Conservation (phyloP, 2,113 vertebrate genomes). For the Stomatorhinus ivindoensis region DNA sequence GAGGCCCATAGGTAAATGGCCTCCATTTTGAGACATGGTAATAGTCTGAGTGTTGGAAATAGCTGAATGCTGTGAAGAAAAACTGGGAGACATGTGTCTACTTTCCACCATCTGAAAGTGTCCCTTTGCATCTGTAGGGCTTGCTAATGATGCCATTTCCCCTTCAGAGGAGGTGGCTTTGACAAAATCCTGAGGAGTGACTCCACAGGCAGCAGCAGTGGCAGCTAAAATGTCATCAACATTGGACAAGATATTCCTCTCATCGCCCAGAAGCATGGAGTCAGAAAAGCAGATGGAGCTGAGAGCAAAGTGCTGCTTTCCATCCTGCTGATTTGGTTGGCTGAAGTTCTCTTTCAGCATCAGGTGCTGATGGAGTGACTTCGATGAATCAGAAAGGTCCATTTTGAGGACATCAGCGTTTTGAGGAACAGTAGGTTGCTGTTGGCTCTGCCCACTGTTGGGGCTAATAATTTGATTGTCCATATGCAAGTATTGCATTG, state of each 20-base stretch:
- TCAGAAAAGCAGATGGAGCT: constrained; percentile 94
- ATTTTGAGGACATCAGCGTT: constrained; percentile 71
- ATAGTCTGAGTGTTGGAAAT: constrained; percentile 68
- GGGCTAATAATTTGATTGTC: constrained; percentile 72
- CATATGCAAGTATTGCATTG: constrained; percentile 82
- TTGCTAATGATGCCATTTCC: constrained; percentile 66
- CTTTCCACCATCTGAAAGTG: constrained; percentile 75
- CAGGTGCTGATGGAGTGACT: constrained; percentile 69
- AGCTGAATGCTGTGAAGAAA: constrained; percentile 66
- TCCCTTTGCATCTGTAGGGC: constrained; percentile 67
- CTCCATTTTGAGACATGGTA: constrained; percentile 75
- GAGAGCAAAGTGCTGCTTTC: constrained; percentile 88
- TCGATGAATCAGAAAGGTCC: constrained; percentile 69
- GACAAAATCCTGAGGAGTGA: constrained; percentile 85
- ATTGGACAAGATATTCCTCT: constrained; percentile 90
- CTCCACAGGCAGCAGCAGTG: constrained; percentile 87
- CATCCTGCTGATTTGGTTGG: constrained; percentile 72
- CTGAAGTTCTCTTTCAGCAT: constrained; percentile 72
- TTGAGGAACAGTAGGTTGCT: constrained; percentile 63
- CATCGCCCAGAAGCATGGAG: constrained; percentile 85
- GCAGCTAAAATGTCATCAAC: constrained; percentile 95
- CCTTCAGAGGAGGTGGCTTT: constrained; percentile 75
- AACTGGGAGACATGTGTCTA: constrained; percentile 71
- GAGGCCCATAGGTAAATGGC: constrained; percentile 69
- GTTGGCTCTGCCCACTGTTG: constrained; percentile 65